phyloP scores from a whole-genome alignment of 2,797 vertebrate species.

The Psittacula echo region DNA sequence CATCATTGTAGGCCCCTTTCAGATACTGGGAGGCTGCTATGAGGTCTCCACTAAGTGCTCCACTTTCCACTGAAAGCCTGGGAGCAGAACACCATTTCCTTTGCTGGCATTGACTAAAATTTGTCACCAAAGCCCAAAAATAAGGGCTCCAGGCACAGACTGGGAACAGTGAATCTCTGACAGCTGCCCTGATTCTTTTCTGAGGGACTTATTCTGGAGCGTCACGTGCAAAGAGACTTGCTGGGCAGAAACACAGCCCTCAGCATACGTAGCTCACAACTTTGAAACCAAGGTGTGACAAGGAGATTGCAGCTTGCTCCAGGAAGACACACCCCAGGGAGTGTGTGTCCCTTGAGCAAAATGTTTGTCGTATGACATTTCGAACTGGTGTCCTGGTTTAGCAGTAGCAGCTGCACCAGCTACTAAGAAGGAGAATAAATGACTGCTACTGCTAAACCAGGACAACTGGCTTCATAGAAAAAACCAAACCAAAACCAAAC shows the following conservation, averaged over 20 bases:
- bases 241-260: background rate
- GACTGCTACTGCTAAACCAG: no score
- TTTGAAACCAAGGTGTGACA: background rate
- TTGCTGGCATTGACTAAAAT: background rate
- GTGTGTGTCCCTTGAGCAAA: rapidly evolving
- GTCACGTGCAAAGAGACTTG: background rate
- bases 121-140: background rate
- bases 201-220: background rate
- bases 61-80: background rate
- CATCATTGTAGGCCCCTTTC: no score
- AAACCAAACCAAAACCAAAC: background rate
- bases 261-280: background rate
- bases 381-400: background rate
- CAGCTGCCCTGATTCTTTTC: background rate
- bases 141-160: background rate
- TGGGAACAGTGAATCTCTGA: background rate
- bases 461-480: background rate
- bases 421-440: no score
- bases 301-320: background rate
- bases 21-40: no score
- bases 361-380: background rate
- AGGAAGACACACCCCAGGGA: background rate
- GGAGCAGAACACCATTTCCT: background rate
- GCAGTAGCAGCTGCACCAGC: no score
- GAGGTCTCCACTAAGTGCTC: background rate